Evolutionary conservation across 1,140 invertebrate species (phyloP).

Genomic region (Drosophila sp.): DNA sequence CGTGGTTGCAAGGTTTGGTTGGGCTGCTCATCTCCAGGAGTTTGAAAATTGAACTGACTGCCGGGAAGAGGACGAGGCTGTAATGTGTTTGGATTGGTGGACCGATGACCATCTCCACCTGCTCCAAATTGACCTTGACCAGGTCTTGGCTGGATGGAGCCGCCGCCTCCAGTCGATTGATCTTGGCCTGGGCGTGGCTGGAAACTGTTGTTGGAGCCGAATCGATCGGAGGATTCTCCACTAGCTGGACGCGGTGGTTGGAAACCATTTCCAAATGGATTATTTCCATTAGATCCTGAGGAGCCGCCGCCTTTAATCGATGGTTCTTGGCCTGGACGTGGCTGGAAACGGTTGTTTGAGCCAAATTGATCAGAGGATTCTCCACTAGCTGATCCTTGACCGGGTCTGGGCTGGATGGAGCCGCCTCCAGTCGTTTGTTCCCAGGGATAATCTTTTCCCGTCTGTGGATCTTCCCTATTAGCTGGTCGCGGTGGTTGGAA

Average conservation of each 20-base stretch:
- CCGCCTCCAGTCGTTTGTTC: too few species aligned
- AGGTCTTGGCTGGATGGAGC: too few species aligned
- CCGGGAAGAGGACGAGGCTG: constrained; percentile 46
- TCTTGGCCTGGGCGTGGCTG: too few species aligned
- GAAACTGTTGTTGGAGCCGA: too few species aligned
- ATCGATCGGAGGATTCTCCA: background rate
- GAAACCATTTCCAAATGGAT: background rate
- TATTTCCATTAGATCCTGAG: background rate
- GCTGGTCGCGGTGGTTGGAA: background rate
- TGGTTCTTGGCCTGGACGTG: constrained; percentile 5
- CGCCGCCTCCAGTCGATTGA: too few species aligned
- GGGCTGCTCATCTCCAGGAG: background rate
- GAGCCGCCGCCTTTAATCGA: too few species aligned
- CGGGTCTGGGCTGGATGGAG: background rate
- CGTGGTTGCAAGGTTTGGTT: constrained; percentile 36
- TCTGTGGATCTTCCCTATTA: too few species aligned
- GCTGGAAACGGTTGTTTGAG: background rate
- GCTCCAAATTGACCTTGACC: too few species aligned
- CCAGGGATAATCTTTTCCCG: too few species aligned
- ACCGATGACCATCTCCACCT: too few species aligned
- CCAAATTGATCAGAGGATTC: too few species aligned
- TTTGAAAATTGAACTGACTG: constrained; percentile 25
- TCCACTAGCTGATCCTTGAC: background rate
- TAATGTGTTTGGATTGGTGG: background rate
- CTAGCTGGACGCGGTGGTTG: constrained; percentile 5